These are phyloP conservation scores for Bergia puertoricense DNA, from an alignment of 92 coral and sea anemone genomes.

Conservation along the genomic window DNA sequence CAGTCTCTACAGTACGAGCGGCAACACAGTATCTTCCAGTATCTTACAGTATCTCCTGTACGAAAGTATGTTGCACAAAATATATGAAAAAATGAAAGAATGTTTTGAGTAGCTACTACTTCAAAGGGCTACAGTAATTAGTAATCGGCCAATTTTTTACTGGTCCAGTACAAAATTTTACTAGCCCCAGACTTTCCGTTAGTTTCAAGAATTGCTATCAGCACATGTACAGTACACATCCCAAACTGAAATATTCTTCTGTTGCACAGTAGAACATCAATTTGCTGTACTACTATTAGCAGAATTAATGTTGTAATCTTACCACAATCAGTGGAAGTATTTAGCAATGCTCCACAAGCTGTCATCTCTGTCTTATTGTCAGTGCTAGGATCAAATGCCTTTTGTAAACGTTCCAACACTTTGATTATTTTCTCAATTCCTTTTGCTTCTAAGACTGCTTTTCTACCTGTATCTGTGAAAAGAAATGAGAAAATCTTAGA, in stretches of 20 bases:
- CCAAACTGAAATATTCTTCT: background rate
- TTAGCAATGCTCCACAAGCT: slow-evolving; percentile 92
- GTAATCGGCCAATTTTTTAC: too few relatives aligned
- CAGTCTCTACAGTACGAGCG: too few relatives aligned
- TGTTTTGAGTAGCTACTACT: too few relatives aligned
- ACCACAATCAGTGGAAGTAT: slow-evolving; percentile 91
- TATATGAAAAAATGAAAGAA: too few relatives aligned
- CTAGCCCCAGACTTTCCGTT: too few relatives aligned
- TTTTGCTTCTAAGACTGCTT: slow-evolving; percentile 70
- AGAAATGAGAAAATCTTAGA: background rate
- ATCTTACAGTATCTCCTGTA: too few relatives aligned
- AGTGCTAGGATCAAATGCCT: slow-evolving; percentile 65
- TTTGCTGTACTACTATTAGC: background rate
- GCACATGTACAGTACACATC: too few relatives aligned
- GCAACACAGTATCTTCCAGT: too few relatives aligned
- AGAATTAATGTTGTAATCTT: background rate
- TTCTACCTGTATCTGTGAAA: slow-evolving; percentile 65
- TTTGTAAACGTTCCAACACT: slow-evolving; percentile 63
- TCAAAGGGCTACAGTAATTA: too few relatives aligned
- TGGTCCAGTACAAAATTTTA: too few relatives aligned
- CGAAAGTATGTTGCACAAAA: too few relatives aligned
- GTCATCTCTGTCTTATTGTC: slow-evolving; percentile 80
- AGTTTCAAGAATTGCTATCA: too few relatives aligned
- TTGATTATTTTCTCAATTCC: slow-evolving; percentile 88
- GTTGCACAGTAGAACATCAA: background rate